Conservation (phyloP, 2,888 invertebrate genomes). For the Drosophila niveifrons region DNA sequence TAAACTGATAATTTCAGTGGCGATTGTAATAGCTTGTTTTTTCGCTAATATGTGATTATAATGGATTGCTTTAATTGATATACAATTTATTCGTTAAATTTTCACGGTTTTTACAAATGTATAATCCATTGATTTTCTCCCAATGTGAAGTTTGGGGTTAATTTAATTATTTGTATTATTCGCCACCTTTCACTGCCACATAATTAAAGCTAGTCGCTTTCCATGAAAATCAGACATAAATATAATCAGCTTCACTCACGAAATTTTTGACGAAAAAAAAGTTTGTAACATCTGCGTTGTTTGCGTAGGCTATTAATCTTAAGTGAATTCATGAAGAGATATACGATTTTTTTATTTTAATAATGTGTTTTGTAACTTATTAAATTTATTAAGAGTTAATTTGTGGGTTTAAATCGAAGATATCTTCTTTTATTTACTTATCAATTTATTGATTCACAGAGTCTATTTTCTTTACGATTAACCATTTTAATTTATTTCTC, state of each 20-base stretch:
- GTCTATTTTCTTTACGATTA: neutral
- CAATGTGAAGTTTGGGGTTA: slow-evolving; percentile 3
- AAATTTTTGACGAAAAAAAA: slow-evolving; percentile 19
- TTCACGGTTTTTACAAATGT: neutral
- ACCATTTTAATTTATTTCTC: slow-evolving; percentile 7
- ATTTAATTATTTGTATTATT: slow-evolving; percentile 21
- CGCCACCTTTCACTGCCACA: slow-evolving; percentile 50
- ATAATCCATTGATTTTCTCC: neutral
- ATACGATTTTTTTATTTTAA: neutral
- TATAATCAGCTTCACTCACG: slow-evolving; percentile 41
- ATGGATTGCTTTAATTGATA: neutral
- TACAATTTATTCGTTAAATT: neutral
- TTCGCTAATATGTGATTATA: neutral
- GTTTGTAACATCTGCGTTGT: slow-evolving; percentile 25
- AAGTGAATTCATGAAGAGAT: neutral
- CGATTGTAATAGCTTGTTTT: neutral
- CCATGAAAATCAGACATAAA: slow-evolving; percentile 36
- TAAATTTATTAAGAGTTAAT: neutral
- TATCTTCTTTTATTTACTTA: neutral
- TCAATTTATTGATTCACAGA: slow-evolving; percentile 10
- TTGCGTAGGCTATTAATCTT: neutral
- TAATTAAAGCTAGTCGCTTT: slow-evolving; percentile 41
- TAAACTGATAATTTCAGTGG: slow-evolving; percentile 1
- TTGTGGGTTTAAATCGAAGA: neutral
- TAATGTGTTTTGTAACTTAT: neutral